A percentile compares a stretch with the other conserved stretches of the same genome.
These are phyloP conservation scores for Graptemys geographica DNA, from an alignment of 2,797 vertebrate genomes.

Conservation along the genomic window DNA sequence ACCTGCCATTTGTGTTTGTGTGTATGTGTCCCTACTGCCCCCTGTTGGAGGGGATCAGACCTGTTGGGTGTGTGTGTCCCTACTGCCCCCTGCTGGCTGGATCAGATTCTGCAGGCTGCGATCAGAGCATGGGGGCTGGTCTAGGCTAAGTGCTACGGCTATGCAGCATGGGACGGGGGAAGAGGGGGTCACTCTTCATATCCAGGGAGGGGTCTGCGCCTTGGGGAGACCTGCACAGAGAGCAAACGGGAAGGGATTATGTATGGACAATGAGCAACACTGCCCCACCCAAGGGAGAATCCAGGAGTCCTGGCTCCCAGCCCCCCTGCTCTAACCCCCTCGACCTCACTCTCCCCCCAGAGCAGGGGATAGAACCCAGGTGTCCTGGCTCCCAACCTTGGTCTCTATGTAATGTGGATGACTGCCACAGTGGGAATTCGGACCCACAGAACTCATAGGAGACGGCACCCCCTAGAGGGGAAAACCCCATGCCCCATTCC, in stretches of 20 bases:
- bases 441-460: not conserved
- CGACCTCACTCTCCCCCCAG: not conserved
- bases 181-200: slow-evolving; percentile 1
- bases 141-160: not conserved
- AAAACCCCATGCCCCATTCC: not conserved
- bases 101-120: not conserved
- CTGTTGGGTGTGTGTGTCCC: too few species aligned
- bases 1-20: too few species aligned
- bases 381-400: not conserved
- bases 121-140: not conserved
- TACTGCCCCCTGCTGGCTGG: not conserved
- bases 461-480: not conserved
- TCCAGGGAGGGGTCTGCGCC: slow-evolving; percentile 20
- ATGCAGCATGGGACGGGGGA: not conserved
- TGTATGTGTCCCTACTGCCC: not conserved
- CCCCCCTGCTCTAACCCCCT: not conserved
- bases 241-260: not conserved
- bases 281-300: not conserved
- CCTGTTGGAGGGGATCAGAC: not conserved
- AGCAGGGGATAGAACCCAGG: not conserved
- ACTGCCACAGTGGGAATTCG: not conserved
- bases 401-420: not conserved
- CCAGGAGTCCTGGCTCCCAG: not conserved
- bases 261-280: not conserved
- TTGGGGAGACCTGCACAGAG: not conserved